Conservation (phyloP, 2,797 vertebrate species). For the Myotis vivesi region DNA sequence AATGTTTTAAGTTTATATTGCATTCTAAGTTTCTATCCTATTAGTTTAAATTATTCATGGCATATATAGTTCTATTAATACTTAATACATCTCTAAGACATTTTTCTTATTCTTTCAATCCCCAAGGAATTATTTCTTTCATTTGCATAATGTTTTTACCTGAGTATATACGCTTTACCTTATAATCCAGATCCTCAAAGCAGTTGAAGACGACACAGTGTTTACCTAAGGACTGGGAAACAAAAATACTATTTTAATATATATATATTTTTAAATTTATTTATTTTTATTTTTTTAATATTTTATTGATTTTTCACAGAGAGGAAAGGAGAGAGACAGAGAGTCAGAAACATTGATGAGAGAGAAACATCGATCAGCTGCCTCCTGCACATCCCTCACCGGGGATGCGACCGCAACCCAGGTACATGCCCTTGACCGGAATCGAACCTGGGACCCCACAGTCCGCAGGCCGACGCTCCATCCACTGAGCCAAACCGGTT, state of each 20-base stretch:
- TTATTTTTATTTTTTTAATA: too few species aligned
- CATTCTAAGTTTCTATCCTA: neutral
- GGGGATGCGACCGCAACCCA: too few species aligned
- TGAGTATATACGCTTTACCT: conserved; percentile 74
- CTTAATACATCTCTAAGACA: neutral
- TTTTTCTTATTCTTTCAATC: conserved; percentile 19
- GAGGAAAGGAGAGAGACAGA: too few species aligned
- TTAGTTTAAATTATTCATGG: neutral
- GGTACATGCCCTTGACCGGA: too few species aligned
- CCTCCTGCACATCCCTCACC: too few species aligned
- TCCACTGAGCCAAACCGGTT: too few species aligned
- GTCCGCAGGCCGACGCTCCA: too few species aligned
- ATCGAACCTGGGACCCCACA: too few species aligned
- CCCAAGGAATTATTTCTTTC: neutral
- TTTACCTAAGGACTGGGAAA: conserved; percentile 82
- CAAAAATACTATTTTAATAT: conserved; percentile 65
- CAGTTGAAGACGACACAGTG: conserved; percentile 84
- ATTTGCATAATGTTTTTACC: neutral
- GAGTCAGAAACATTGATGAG: too few species aligned
- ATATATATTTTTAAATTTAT: conserved; percentile 21
- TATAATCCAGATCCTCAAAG: conserved; percentile 83
- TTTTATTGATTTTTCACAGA: too few species aligned
- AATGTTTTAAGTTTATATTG: conserved; percentile 29
- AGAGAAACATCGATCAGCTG: too few species aligned
- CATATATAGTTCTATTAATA: neutral